Conservation (phyloP, 2,888 invertebrate species). For the Phragmatobia fuliginosa region DNA sequence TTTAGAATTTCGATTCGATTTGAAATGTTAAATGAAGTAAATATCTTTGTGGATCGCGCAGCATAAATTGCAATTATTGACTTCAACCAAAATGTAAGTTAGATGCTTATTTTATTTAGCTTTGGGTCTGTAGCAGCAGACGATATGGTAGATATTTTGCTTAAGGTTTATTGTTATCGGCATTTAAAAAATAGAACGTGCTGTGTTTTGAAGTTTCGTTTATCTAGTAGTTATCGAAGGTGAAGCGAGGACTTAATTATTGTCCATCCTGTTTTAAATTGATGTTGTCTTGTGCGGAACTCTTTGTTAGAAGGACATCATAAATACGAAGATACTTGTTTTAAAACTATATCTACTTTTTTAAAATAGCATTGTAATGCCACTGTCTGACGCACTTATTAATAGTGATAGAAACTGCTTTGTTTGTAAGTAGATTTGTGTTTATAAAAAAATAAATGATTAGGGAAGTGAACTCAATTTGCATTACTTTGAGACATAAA, state of each 20-base stretch:
- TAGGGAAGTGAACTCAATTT: background rate
- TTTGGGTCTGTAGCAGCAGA: background rate
- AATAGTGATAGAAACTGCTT: background rate
- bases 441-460: background rate
- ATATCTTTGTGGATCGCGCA: conserved; percentile 13
- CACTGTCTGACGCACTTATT: background rate
- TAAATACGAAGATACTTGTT: background rate
- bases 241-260: background rate
- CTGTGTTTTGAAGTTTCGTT: background rate
- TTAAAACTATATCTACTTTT: background rate
- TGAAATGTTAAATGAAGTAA: conserved; percentile 13
- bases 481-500: background rate
- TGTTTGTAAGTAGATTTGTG: background rate
- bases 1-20: conserved; percentile 1
- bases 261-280: conserved; percentile 5
- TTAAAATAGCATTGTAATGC: background rate
- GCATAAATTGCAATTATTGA: conserved; percentile 12
- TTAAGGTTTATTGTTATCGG: conserved; percentile 5
- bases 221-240: conserved; percentile 8
- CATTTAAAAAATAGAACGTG: background rate
- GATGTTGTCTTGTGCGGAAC: background rate
- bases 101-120: conserved; percentile 19
- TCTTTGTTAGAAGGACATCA: conserved; percentile 1
- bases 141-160: background rate
- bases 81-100: conserved; percentile 38